Evolutionary conservation across 2,797 vertebrate species (phyloP), one percentile per base, ranked within the genome.

Genomic region (Parotocinclus haroldoi): DNA sequence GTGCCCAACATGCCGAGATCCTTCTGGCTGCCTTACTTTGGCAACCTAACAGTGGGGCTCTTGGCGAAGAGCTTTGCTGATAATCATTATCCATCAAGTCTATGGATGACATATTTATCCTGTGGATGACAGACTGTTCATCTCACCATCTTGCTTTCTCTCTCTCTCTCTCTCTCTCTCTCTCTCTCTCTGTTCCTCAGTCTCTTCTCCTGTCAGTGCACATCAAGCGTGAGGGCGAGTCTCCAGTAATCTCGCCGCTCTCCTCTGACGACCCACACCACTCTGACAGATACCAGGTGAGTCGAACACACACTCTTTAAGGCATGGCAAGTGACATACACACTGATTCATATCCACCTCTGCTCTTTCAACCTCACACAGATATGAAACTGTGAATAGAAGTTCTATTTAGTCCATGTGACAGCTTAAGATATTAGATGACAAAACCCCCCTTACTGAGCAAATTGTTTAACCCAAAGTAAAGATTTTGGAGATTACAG

Each of bases 211-310:
- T 99, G 93, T 98, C 95, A 2, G 93, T 96, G 83, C 95, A 97
- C 86, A 98, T 98, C 92, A 99, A 99, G 87, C 92, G 96, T 58
- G 97, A 99, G 93, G 97, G 97, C 78, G 96, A 99, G 82, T 98
- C 96, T 83, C 97, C 96, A 0, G 96, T 95, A 73, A 94, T 95
- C 39, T 99, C 97, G 9, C 97, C 97, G 46, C 91, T 98, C 81
- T 99, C 96, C 27, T 96, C 95, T 53, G 97, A 99, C 49, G 97
- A 99, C 77, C 92, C 95, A 79, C 96, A 99, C 90, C 97, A 98
- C 83, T 98, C 96, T 46, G 96, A 99, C 92, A 94, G 97, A 94
- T 99, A 99, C 87, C 97, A 99, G 97, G 97, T 99, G 92, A 92
- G 89, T 79, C 54, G 68, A 52, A 61, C 66, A 62, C 17, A 27